Conservation (phyloP, 2,113 vertebrate genomes). For the Pedionomus torquatus region DNA sequence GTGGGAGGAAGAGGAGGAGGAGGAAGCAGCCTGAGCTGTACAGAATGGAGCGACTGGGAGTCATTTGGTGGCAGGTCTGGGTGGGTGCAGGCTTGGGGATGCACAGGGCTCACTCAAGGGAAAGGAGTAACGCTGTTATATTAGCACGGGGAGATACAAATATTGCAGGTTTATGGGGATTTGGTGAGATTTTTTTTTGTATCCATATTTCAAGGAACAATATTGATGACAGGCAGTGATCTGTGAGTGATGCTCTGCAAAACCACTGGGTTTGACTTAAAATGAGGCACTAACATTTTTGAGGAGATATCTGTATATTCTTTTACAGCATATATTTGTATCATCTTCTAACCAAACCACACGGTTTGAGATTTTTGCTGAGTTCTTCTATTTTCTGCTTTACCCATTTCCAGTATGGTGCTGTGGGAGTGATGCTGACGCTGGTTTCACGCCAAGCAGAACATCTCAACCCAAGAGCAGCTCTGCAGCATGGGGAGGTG, state of each 20-base stretch:
- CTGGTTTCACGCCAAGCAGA: background rate
- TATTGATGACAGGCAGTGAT: background rate
- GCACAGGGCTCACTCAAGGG: background rate
- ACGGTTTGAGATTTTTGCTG: background rate
- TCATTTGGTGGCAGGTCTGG: background rate
- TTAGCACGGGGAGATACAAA: fast-evolving
- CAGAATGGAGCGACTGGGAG: background rate
- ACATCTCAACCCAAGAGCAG: background rate
- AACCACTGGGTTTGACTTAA: background rate
- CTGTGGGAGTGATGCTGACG: background rate
- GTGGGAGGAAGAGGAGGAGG: background rate
- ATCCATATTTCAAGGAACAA: background rate
- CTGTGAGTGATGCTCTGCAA: background rate
- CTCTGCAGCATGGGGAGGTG: background rate
- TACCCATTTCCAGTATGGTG: fast-evolving
- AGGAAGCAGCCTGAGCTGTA: background rate
- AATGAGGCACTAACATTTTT: background rate
- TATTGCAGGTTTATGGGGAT: background rate
- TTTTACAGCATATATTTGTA: background rate
- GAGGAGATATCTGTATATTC: background rate
- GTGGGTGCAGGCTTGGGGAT: background rate
- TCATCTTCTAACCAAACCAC: background rate
- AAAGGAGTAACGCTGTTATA: background rate
- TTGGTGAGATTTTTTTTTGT: background rate
- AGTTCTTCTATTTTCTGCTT: background rate